Conservation (phyloP, 2,113 vertebrate species). For the Nesoenas mayeri region DNA sequence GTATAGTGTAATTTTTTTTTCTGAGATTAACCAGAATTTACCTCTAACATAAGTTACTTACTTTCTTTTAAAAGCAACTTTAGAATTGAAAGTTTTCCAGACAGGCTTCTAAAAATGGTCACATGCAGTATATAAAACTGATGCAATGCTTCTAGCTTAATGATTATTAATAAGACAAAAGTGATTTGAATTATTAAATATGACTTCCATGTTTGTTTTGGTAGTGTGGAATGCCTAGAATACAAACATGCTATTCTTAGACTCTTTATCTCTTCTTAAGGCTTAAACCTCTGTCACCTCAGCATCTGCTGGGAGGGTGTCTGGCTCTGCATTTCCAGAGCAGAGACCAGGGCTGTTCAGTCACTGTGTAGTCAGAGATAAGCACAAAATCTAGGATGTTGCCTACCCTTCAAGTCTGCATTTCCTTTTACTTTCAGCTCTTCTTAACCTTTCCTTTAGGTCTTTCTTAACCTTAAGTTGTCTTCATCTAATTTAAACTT, state of each 20-base stretch:
- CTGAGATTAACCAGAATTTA: background rate
- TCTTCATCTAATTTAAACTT: background rate
- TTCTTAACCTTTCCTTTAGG: background rate
- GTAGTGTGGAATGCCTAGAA: background rate
- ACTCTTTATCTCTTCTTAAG: background rate
- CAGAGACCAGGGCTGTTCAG: background rate
- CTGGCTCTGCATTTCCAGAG: background rate
- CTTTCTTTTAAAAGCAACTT: background rate
- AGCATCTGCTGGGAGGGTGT: background rate
- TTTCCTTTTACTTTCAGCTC: conserved; percentile 14
- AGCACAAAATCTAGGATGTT: background rate
- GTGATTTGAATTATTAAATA: background rate
- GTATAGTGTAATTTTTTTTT: background rate
- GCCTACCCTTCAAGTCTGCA: background rate
- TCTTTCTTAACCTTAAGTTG: background rate
- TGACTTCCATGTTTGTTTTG: background rate
- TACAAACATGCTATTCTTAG: background rate
- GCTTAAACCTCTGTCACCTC: background rate
- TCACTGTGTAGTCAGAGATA: background rate
- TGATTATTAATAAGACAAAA: background rate
- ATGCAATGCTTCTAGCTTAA: background rate
- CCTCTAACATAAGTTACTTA: background rate
- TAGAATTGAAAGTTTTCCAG: background rate
- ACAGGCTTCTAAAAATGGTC: background rate
- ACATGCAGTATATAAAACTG: background rate